Conservation (phyloP, 1,140 invertebrate genomes). For the Habropoda laboriosa region DNA sequence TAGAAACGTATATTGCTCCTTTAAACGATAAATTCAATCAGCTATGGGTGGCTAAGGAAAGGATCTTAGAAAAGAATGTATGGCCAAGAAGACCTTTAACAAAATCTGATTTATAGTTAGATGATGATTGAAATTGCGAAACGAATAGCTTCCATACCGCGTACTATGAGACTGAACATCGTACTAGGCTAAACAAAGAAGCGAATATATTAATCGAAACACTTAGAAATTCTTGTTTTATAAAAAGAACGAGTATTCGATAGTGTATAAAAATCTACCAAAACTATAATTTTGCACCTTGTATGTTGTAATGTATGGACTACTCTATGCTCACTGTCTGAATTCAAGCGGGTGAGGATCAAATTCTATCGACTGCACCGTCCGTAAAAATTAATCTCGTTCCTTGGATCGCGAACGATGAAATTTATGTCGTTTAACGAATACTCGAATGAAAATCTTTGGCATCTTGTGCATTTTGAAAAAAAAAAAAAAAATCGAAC, state of each 20-base stretch:
- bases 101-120: constrained; percentile 68
- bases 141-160: constrained; percentile 18
- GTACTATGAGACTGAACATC: constrained; percentile 58
- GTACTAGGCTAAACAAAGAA: constrained; percentile 16
- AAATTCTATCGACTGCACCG: constrained; percentile 48
- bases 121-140: not conserved
- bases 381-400: constrained; percentile 45
- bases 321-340: constrained; percentile 25
- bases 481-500: not conserved
- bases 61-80: constrained; percentile 80
- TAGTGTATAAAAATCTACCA: constrained; percentile 37
- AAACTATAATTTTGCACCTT: constrained; percentile 56
- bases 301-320: constrained; percentile 33
- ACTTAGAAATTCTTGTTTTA: constrained; percentile 37
- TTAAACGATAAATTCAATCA: constrained; percentile 82
- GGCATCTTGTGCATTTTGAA: too few species aligned
- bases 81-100: constrained; percentile 84
- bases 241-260: constrained; percentile 30
- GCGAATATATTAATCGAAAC: not conserved
- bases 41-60: constrained; percentile 82
- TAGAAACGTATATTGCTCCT: constrained; percentile 86
- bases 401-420: not conserved
- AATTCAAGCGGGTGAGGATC: constrained; percentile 18
- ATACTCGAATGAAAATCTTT: not conserved
- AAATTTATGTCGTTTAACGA: not conserved